Conservation (phyloP, 1,140 invertebrate species). For the Plectus sambesii region DNA sequence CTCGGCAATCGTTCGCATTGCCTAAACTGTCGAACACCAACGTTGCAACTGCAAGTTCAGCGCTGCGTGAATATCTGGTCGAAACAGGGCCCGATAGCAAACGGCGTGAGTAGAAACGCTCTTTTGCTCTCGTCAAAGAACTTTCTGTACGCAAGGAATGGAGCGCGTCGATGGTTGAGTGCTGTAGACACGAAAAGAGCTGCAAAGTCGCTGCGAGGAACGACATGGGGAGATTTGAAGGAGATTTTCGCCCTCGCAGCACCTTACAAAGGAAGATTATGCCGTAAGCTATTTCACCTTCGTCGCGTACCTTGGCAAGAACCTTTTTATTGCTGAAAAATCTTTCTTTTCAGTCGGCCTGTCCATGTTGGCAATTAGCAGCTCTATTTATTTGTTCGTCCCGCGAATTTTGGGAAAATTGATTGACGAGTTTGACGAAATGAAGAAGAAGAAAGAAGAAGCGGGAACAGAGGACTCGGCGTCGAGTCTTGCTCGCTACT, state of each 20-base stretch:
- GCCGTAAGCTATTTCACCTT: conserved; percentile 25
- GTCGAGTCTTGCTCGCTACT: conserved; percentile 27
- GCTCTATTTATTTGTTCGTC: conserved; percentile 35
- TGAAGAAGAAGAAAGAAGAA: conserved; percentile 19
- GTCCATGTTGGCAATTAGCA: conserved; percentile 32
- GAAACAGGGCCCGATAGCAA: neutral
- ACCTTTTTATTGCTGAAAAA: neutral
- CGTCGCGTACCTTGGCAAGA: neutral
- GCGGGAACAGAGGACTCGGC: conserved; percentile 11
- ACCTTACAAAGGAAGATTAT: conserved; percentile 39
- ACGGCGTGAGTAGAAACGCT: conserved; percentile 2
- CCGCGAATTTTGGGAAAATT: conserved; percentile 40
- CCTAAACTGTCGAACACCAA: conserved; percentile 1
- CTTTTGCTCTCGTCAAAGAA: conserved; percentile 20
- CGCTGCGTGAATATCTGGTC: neutral
- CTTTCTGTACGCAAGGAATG: too few relatives aligned
- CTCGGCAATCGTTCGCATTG: conserved; percentile 2
- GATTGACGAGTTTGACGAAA: conserved; percentile 38
- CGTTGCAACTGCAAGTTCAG: conserved; percentile 5
- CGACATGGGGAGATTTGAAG: conserved; percentile 32
- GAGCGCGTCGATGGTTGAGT: too few relatives aligned
- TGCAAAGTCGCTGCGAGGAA: conserved; percentile 29
- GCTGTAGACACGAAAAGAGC: conserved; percentile 37
- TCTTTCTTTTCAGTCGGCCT: conserved; percentile 33
- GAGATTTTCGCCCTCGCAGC: conserved; percentile 33